These are phyloP conservation scores for Cheilosia urbana DNA, from an alignment of 2,888 invertebrate genomes.

Conservation along the genomic window DNA sequence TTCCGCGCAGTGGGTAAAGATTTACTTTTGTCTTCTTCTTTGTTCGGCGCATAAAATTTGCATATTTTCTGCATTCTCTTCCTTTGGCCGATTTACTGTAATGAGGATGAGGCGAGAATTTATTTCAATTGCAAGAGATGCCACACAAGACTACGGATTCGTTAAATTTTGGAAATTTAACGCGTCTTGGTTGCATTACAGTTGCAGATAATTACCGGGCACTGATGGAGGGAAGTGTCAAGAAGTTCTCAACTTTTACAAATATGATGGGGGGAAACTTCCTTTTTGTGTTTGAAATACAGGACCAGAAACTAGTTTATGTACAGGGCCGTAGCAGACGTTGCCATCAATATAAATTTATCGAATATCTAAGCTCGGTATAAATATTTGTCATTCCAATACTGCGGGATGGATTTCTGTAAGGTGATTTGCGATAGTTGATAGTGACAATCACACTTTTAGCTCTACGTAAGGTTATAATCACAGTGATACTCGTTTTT, in stretches of 20 bases:
- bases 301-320: too few species aligned
- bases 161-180: background rate
- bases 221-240: background rate
- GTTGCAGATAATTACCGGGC: background rate
- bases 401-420: too few species aligned
- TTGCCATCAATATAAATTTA: too few species aligned
- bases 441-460: too few species aligned
- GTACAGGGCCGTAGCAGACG: too few species aligned
- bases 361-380: too few species aligned
- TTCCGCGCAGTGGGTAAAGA: constrained; percentile 63
- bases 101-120: constrained; percentile 41
- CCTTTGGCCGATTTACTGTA: constrained; percentile 30
- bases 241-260: background rate
- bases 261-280: too few species aligned
- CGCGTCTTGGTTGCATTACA: background rate
- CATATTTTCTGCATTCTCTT: constrained; percentile 55
- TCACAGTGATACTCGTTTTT: too few species aligned
- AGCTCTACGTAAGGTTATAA: too few species aligned
- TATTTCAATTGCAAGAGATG: background rate
- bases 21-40: constrained; percentile 70
- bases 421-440: too few species aligned
- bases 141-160: background rate
- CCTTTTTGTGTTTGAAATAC: too few species aligned
- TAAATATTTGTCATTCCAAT: too few species aligned
- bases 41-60: constrained; percentile 59